These are phyloP conservation scores for Gavialis gangeticus DNA, from an alignment of 2,113 vertebrate genomes.

Conservation along the genomic window DNA sequence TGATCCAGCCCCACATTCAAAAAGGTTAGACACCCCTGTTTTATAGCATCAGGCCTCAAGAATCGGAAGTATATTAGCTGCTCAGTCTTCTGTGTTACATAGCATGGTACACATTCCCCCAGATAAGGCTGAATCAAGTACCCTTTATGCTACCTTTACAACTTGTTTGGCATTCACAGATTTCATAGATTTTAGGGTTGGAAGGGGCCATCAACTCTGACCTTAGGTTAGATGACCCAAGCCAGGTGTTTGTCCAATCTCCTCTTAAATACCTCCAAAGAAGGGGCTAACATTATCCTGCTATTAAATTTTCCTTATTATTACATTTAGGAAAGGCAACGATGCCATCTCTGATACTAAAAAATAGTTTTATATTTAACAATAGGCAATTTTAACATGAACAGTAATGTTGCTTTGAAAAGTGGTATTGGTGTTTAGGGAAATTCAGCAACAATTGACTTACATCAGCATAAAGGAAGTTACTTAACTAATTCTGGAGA, in stretches of 20 bases:
- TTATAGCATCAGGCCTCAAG: too few relatives aligned
- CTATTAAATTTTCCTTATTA: neutral
- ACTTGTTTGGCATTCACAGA: neutral
- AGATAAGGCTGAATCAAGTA: neutral
- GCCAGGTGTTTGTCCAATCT: too few relatives aligned
- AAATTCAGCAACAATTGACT: neutral
- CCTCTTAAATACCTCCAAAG: too few relatives aligned
- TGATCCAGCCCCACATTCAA: too few relatives aligned
- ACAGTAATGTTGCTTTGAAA: neutral
- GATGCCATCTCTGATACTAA: neutral
- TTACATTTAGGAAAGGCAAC: neutral
- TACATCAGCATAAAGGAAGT: neutral
- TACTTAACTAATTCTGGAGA: neutral
- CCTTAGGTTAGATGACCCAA: too few relatives aligned
- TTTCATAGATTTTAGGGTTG: too few relatives aligned
- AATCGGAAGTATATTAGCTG: too few relatives aligned
- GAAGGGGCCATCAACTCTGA: too few relatives aligned
- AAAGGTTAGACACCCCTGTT: too few relatives aligned
- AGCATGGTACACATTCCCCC: fast-evolving
- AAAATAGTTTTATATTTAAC: neutral
- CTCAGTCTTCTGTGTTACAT: fast-evolving
- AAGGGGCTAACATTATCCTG: neutral
- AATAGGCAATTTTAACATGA: neutral
- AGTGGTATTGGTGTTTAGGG: too few relatives aligned
- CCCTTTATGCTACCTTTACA: neutral